Base-by-base conservation (phyloP, 2,888 invertebrate genomes). In the Alviniconcha strummeri region DNA sequence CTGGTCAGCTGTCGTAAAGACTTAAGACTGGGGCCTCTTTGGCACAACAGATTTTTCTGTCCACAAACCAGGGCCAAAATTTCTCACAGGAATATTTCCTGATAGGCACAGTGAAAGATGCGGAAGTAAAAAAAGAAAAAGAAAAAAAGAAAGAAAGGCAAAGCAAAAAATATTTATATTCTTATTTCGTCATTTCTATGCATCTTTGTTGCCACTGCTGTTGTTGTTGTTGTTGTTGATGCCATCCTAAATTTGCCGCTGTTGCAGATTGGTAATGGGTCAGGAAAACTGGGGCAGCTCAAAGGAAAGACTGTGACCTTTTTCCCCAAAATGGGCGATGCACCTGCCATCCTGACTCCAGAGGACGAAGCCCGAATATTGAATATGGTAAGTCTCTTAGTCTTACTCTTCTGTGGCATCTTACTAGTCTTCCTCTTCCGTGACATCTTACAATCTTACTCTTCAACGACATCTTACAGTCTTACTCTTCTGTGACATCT, bases 321-420 rank as follows among this genome's bases (percentile, higher is more conserved):
- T 79, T 90, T 93, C 83, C 91, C 91, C 7, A 89, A 87, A 54
- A 83, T 93, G 72, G 90, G 91, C 80, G 89, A 89, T 15, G 93
- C 92, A 0, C 84, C 89, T 0, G 86, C 86, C 13, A 88, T 88
- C 11, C 87, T 92, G 11, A 85, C 89, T 1, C 86, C 87, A 15
- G 91, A 92, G 76, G 88, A 91, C 82, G 91, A 91, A 60, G 90
- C 91, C 76, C 89, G 89, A 74, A 84, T 92, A 13, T 80, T 88
- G 11, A 86, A 88, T 57, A 90, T 91, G 90, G 93, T 92, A 82
- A 83, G 87, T 84, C 9, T 13, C 36, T 13, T 60, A 13, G 60
- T 60, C 60, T 60, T 60, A 13, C 60, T 13, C 13, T 60, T 60
- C 9, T 4, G 4, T 60, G 8, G 1, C 13, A 11, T 60, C 9